Base-by-base conservation (phyloP, 2,888 invertebrate genomes). In the Mamestra brassicae region DNA sequence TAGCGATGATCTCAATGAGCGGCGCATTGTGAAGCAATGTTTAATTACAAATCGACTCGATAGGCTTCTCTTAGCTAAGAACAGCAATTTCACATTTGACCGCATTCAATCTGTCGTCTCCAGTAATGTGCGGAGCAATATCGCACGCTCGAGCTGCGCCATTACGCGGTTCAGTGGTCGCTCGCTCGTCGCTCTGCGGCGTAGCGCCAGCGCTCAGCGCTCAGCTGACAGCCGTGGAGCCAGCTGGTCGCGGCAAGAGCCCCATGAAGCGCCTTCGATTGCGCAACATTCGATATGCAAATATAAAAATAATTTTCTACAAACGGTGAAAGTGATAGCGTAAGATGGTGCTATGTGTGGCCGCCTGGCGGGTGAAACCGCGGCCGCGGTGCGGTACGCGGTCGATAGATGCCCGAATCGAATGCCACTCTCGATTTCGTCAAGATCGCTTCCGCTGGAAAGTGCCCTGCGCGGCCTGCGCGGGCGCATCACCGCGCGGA, bases 341-440 rank as follows among this genome's bases (percentile, higher is more conserved):
- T 63, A 66, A 71, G 73, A 78, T 80, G 77, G 74, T 65, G 73
- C 38, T 69, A 78, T 80, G 79, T 81, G 79, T 67, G 64, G 67
- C 57, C 38, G 74, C 62, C 58, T 5, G 74, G 69, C 78, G 54
- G 66, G 78, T 67, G 83, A 87, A 79, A 85, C 75, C 80, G 36
- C 52, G 55, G 57, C 70, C 67, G 67, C 72, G 76, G 82, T 82
- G 86, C 82, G 75, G 74, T 76, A 82, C 84, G 87, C 85, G 78
- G 71, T 70, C 87, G 85, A 84, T 81, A 78, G 74, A 68, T 80
- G 74, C 69, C 84, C 85, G 80, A 88, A 87, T 85, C 81, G 81
- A 88, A 86, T 80, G 85, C 82, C 92, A 93, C 94, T 94, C 94
- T 94, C 94, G 92, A 81, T 94, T 93, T 94, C 94, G 89, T 90